phyloP scores from a whole-genome alignment of 2,888 invertebrate genomes.

The Apeira syringaria region DNA sequence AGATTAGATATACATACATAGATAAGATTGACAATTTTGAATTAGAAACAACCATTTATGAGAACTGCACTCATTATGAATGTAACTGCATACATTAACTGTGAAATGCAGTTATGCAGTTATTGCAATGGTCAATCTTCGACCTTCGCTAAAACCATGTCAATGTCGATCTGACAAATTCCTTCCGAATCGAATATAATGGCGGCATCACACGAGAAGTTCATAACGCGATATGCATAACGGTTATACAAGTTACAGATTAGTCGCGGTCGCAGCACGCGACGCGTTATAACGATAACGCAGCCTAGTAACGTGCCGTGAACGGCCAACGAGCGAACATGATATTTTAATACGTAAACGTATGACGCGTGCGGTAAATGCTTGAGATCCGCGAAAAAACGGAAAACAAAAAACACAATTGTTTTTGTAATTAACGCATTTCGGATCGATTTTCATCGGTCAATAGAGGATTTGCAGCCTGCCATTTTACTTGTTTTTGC shows the following conservation, averaged over 20 bases:
- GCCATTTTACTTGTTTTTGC: no score
- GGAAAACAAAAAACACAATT: constrained; percentile 35
- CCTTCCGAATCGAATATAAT: constrained; percentile 54
- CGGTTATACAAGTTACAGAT: constrained; percentile 62
- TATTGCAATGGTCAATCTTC: constrained; percentile 28
- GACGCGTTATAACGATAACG: constrained; percentile 35
- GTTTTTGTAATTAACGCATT: constrained; percentile 35
- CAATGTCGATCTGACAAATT: constrained; percentile 45
- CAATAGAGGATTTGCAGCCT: constrained; percentile 11
- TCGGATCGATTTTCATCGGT: constrained; percentile 23
- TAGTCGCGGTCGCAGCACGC: constrained; percentile 63
- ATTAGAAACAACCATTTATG: no score
- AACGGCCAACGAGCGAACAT: constrained; percentile 48
- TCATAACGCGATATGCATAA: constrained; percentile 28
- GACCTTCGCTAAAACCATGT: constrained; percentile 52
- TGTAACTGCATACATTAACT: no score
- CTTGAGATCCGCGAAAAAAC: constrained; percentile 19
- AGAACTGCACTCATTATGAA: no score
- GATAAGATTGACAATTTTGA: no score
- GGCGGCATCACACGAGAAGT: constrained; percentile 58
- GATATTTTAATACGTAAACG: constrained; percentile 32
- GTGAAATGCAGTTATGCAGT: constrained; percentile 16
- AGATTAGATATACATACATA: no score
- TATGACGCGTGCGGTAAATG: constrained; percentile 28
- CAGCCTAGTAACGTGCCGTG: constrained; percentile 59